phyloP scores from a whole-genome alignment of 2,113 vertebrate species.

The Calcarius ornatus region DNA sequence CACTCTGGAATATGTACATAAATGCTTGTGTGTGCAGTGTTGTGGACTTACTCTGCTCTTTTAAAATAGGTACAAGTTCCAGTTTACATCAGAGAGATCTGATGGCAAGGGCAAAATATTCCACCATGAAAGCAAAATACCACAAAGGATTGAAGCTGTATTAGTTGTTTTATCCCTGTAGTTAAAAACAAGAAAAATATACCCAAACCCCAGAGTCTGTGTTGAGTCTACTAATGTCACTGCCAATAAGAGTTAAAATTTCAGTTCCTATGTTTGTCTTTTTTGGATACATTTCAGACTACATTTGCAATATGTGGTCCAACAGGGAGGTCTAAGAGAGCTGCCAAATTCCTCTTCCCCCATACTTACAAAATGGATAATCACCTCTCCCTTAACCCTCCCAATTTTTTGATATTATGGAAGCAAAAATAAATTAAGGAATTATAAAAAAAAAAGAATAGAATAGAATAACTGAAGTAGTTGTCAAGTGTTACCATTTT shows the following conservation, averaged over 20 bases:
- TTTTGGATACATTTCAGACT: conserved; percentile 46
- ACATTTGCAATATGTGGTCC: background rate
- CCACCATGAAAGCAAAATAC: background rate
- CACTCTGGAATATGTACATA: background rate
- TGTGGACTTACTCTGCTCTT: background rate
- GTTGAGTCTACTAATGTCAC: conserved; percentile 29
- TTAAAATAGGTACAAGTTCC: background rate
- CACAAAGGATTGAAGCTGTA: background rate
- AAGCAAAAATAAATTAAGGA: background rate
- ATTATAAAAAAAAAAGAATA: background rate
- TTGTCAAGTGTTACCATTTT: background rate
- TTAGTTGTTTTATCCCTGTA: background rate
- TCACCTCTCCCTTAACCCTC: background rate
- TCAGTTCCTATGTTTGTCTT: conserved; percentile 35
- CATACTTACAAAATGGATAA: background rate
- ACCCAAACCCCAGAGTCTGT: background rate
- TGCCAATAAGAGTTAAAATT: conserved; percentile 47
- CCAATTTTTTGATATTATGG: background rate
- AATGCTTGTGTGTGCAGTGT: background rate
- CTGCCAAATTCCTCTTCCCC: background rate
- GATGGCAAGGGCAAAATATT: background rate
- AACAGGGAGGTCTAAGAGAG: conserved; percentile 24
- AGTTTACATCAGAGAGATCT: background rate
- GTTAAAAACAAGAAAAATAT: conserved; percentile 33
- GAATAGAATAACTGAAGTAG: background rate